Conservation (phyloP, 2,888 invertebrate species). For the Xiphydria camelus region DNA sequence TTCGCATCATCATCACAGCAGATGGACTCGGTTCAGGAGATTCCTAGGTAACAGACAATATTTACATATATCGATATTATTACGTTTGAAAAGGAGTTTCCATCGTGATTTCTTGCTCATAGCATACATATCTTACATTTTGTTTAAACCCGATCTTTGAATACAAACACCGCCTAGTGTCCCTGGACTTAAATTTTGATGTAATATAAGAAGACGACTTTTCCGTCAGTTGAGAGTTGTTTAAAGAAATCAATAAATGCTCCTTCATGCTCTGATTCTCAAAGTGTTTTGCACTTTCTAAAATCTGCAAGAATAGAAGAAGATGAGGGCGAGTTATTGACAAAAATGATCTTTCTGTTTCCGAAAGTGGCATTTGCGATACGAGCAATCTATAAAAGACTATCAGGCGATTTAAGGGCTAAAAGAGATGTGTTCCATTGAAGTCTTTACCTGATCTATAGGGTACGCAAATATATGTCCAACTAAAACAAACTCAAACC, state of each 20-base stretch:
- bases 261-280: constrained; percentile 63
- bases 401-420: too few relatives aligned
- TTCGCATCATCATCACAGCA: constrained; percentile 6
- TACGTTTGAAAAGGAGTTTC: too few relatives aligned
- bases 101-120: constrained; percentile 28
- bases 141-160: constrained; percentile 49
- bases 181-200: constrained; percentile 40
- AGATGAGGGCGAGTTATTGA: too few relatives aligned
- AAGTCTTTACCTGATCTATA: constrained; percentile 62
- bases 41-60: background rate
- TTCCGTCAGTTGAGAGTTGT: constrained; percentile 30
- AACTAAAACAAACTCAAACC: constrained; percentile 73
- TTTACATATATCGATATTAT: too few relatives aligned
- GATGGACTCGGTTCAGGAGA: constrained; percentile 16
- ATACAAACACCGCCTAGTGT: constrained; percentile 53
- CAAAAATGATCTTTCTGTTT: too few relatives aligned
- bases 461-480: constrained; percentile 74
- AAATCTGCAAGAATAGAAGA: constrained; percentile 34
- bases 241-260: constrained; percentile 58
- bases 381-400: too few relatives aligned
- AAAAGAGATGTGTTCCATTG: background rate
- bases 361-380: too few relatives aligned
- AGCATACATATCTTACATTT: constrained; percentile 39
- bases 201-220: constrained; percentile 11
- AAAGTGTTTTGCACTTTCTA: constrained; percentile 64